Conservation (phyloP, 2,113 vertebrate genomes). For the Salvator merianae region DNA sequence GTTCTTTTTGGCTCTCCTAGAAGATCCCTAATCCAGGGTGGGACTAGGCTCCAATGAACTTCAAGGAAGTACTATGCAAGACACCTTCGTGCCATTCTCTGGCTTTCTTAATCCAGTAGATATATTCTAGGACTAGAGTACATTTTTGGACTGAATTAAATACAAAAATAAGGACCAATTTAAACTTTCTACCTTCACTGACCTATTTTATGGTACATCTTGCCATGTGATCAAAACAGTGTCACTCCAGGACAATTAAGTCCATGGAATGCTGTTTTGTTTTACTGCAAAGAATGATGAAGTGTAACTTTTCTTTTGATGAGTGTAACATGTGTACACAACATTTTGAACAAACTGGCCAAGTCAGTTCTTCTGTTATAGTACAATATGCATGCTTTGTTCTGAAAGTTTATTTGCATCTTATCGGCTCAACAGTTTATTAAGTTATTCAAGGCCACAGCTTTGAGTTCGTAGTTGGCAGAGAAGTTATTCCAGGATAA, state of each 20-base stretch:
- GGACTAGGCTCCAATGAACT: neutral
- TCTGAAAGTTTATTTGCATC: conserved; percentile 13
- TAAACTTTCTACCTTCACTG: neutral
- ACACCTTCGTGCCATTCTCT: neutral
- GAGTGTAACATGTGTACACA: neutral
- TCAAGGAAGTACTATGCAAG: neutral
- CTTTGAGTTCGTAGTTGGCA: conserved; percentile 22
- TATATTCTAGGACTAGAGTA: neutral
- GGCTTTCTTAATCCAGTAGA: neutral
- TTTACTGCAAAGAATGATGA: conserved; percentile 28
- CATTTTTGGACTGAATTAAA: neutral
- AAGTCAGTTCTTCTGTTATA: neutral
- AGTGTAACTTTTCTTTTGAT: conserved; percentile 31
- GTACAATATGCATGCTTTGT: neutral
- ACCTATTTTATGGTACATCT: neutral
- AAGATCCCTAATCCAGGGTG: neutral
- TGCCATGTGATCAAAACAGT: neutral
- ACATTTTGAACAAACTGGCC: neutral
- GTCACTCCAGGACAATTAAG: conserved; percentile 27
- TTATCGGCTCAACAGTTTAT: conserved; percentile 16
- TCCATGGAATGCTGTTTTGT: conserved; percentile 33
- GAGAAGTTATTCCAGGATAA: conserved; percentile 45
- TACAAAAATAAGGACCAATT: neutral
- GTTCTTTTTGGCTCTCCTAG: neutral
- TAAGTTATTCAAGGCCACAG: conserved; percentile 26